These are phyloP conservation scores for Ceyx margarethae DNA, from an alignment of 2,113 vertebrate genomes.

Conservation along the genomic window DNA sequence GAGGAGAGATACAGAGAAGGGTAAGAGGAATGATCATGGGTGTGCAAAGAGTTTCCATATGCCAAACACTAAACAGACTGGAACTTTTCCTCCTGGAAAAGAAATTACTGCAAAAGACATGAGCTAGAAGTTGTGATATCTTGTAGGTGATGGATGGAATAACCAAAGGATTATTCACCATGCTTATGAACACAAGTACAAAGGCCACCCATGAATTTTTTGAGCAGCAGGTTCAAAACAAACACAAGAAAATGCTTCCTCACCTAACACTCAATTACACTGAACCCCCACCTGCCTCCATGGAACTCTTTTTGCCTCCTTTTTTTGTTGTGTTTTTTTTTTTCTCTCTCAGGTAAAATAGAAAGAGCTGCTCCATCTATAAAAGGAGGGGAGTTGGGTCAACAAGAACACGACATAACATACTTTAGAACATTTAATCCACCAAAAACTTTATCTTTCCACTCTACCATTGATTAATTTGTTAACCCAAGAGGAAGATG, in stretches of 20 bases:
- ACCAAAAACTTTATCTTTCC: neutral
- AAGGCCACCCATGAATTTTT: neutral
- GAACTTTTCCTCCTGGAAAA: neutral
- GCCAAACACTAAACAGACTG: neutral
- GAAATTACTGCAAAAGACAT: neutral
- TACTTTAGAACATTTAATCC: neutral
- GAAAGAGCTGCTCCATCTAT: neutral
- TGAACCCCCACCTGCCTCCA: neutral
- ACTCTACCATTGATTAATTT: neutral
- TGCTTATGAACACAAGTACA: neutral
- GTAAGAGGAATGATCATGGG: neutral
- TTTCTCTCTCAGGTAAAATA: neutral
- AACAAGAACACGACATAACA: neutral
- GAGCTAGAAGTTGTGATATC: neutral
- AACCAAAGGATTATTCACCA: neutral
- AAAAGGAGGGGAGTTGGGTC: neutral
- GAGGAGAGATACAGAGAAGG: neutral
- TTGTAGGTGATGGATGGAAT: constrained; percentile 11
- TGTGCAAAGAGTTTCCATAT: neutral
- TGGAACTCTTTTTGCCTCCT: neutral
- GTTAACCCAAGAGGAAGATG: neutral
- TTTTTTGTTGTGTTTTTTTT: neutral
- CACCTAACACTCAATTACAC: neutral
- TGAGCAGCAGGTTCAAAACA: neutral
- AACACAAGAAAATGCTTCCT: neutral